phyloP scores from a whole-genome alignment of 2,113 vertebrate genomes.

The Scatophagus argus region DNA sequence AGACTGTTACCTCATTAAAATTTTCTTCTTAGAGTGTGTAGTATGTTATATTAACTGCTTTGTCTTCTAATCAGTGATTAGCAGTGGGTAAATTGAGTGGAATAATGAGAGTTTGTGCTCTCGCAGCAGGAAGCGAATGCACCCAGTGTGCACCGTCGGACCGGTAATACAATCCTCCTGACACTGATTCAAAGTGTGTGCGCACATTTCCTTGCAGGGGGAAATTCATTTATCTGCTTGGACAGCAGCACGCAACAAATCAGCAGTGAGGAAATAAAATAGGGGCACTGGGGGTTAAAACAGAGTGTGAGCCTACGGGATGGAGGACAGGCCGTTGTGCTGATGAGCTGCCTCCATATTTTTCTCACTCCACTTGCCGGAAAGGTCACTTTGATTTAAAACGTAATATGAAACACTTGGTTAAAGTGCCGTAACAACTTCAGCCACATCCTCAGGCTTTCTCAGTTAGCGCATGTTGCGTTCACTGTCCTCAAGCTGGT shows the following conservation, averaged over 20 bases:
- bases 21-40: not conserved
- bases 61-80: constrained; percentile 35
- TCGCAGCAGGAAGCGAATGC: constrained; percentile 20
- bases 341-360: constrained; percentile 25
- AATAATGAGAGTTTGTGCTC: constrained; percentile 38
- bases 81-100: constrained; percentile 23
- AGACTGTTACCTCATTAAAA: constrained; percentile 13
- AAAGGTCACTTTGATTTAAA: constrained; percentile 26
- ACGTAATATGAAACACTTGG: not conserved
- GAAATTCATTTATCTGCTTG: constrained; percentile 66
- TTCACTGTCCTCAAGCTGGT: not conserved
- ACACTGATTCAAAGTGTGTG: constrained; percentile 52
- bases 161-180: constrained; percentile 48
- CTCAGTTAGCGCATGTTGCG: not conserved
- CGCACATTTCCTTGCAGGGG: constrained; percentile 63
- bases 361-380: not conserved
- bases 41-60: constrained; percentile 7
- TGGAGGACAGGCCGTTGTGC: constrained; percentile 10
- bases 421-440: not conserved
- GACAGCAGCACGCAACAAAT: constrained; percentile 64
- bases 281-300: constrained; percentile 23
- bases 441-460: not conserved
- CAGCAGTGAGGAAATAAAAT: constrained; percentile 69
- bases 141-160: constrained; percentile 19
- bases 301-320: constrained; percentile 33